These are phyloP conservation scores for Magallana ariakensis DNA, from an alignment of 1,140 invertebrate genomes.

Conservation along the genomic window DNA sequence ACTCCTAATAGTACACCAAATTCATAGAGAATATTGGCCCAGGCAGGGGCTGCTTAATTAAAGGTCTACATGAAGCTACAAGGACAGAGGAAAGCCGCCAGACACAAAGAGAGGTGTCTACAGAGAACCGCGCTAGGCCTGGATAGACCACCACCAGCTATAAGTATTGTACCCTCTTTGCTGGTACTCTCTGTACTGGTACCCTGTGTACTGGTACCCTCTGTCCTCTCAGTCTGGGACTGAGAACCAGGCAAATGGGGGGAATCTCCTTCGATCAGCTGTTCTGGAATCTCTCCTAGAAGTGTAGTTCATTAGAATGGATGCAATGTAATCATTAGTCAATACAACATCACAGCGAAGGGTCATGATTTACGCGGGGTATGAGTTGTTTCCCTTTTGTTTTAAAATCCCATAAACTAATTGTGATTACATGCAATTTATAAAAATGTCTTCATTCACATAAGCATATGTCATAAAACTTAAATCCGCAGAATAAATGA, in stretches of 20 bases:
- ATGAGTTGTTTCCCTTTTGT: too few relatives aligned
- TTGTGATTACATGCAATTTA: too few relatives aligned
- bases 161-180: neutral
- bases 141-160: conserved; percentile 6
- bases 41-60: too few relatives aligned
- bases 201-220: conserved; percentile 28
- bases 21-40: too few relatives aligned
- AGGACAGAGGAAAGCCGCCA: neutral
- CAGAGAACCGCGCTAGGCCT: neutral
- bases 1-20: too few relatives aligned
- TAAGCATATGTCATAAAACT: too few relatives aligned
- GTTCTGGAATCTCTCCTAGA: conserved; percentile 16
- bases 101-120: neutral
- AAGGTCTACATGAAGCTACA: neutral
- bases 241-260: conserved; percentile 18
- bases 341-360: too few relatives aligned
- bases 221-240: conserved; percentile 21
- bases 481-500: too few relatives aligned
- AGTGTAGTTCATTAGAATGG: conserved; percentile 1
- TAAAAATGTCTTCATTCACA: too few relatives aligned
- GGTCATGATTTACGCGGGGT: too few relatives aligned
- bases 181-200: neutral
- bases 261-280: neutral
- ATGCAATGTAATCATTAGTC: neutral
- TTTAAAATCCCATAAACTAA: too few relatives aligned